These are phyloP conservation scores for Gallinago nigripennis DNA, from an alignment of 2,797 vertebrate species.

Conservation along the genomic window DNA sequence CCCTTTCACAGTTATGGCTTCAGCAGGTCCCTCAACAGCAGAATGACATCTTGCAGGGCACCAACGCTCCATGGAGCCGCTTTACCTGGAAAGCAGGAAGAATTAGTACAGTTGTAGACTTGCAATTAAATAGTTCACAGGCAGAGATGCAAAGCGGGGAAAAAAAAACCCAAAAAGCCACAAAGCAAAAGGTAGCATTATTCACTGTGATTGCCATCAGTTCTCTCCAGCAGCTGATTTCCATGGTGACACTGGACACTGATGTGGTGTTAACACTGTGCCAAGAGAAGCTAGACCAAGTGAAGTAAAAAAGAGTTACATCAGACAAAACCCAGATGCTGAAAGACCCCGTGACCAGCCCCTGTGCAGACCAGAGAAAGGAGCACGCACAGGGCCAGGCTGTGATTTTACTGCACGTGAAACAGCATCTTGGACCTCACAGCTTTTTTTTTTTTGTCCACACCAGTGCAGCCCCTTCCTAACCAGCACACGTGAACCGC, in stretches of 20 bases:
- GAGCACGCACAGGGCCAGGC: background rate
- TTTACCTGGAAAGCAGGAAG: slow-evolving; percentile 74
- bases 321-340: background rate
- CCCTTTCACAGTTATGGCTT: slow-evolving; percentile 45
- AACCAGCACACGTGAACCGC: background rate
- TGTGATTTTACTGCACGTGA: background rate
- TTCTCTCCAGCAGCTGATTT: background rate
- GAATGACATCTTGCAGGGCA: slow-evolving; percentile 16
- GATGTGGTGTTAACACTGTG: background rate
- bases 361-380: background rate
- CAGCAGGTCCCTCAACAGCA: slow-evolving; percentile 48
- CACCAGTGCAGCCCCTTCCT: background rate
- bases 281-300: background rate
- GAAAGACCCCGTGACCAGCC: background rate
- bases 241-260: background rate
- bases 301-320: background rate
- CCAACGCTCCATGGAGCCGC: background rate
- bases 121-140: background rate
- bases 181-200: background rate
- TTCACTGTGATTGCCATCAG: background rate
- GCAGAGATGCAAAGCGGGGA: background rate
- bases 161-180: background rate
- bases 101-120: background rate
- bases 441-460: background rate
- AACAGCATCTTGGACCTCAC: background rate